Percentiles rank a stretch among this genome's conserved stretches.
These are phyloP conservation scores for Lepus americanus DNA, from an alignment of 2,113 vertebrate genomes.

Conservation along the genomic window DNA sequence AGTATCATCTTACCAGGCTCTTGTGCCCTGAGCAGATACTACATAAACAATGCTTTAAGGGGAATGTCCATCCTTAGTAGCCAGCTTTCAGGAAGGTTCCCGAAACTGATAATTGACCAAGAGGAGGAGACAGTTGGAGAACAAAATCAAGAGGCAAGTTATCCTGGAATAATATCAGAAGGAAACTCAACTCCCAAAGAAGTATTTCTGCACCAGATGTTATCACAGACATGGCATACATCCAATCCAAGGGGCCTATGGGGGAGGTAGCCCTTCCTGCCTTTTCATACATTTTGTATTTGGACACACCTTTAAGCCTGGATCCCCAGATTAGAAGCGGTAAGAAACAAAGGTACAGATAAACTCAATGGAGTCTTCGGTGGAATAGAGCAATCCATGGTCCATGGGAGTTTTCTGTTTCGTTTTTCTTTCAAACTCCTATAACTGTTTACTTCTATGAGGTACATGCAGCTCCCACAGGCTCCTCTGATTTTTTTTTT, in stretches of 20 bases:
- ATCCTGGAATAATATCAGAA: constrained; percentile 12
- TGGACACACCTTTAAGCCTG: neutral
- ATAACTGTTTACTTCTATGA: neutral
- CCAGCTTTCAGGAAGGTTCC: neutral
- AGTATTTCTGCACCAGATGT: neutral
- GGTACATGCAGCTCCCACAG: neutral
- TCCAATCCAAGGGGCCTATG: neutral
- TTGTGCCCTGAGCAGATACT: neutral
- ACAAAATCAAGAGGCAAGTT: constrained; percentile 1
- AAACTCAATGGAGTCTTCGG: neutral
- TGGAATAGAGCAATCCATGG: neutral
- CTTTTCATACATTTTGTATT: neutral
- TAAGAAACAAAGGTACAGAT: neutral
- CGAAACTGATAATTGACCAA: constrained; percentile 41
- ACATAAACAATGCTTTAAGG: neutral
- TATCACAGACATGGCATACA: neutral
- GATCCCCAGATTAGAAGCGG: neutral
- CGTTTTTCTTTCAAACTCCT: neutral
- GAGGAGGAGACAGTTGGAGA: neutral
- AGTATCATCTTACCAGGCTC: neutral
- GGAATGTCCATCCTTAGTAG: constrained; percentile 1
- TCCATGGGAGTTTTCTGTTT: neutral
- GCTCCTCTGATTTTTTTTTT: neutral
- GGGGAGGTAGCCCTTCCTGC: neutral
- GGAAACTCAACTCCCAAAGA: neutral